phyloP scores from a whole-genome alignment of 2,888 invertebrate species.

The Harmothoe impar region DNA sequence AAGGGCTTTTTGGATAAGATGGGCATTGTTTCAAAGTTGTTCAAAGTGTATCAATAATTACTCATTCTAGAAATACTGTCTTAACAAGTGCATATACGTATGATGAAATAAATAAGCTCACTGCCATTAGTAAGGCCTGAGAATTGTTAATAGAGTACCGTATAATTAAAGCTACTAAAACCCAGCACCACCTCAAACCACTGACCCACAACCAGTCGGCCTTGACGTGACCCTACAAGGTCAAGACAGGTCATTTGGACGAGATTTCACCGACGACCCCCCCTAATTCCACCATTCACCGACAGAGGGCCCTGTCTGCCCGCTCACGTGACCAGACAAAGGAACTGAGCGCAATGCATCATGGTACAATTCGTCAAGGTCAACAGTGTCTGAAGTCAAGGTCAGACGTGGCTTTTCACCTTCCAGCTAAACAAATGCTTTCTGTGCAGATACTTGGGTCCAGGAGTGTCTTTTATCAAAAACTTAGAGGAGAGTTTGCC shows the following conservation, averaged over 20 bases:
- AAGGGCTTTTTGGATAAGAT: too few species aligned
- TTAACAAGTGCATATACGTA: too few species aligned
- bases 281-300: background rate
- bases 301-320: background rate
- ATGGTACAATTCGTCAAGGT: conserved; percentile 38
- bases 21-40: too few species aligned
- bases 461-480: too few species aligned
- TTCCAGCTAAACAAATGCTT: background rate
- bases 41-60: too few species aligned
- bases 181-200: background rate
- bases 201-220: background rate
- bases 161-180: background rate
- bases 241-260: background rate
- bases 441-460: background rate
- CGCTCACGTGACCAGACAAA: conserved; percentile 47
- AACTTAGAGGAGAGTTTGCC: too few species aligned
- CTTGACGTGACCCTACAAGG: conserved; percentile 6
- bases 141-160: too few species aligned
- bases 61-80: too few species aligned
- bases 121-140: too few species aligned
- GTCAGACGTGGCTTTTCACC: conserved; percentile 21
- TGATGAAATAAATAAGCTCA: too few species aligned
- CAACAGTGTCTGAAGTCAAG: conserved; percentile 11
- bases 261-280: background rate
- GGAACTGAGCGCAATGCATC: conserved; percentile 38